Base-by-base conservation (phyloP, 2,888 invertebrate genomes). In the Drosophila pseudotakahashii region DNA sequence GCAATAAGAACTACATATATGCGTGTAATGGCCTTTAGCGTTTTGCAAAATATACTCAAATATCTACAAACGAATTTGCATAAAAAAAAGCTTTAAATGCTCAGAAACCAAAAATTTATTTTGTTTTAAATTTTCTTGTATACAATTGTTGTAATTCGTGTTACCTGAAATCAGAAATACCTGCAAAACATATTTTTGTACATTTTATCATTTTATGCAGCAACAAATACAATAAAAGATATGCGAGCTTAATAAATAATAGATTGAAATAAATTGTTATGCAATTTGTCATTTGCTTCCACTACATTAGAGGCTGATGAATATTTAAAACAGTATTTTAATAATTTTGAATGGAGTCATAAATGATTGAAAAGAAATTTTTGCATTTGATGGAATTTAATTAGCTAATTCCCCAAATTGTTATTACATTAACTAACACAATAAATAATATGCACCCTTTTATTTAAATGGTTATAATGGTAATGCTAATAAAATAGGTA, bases 21-120 rank as follows among this genome's bases (percentile, higher is more conserved):
- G 41, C n/a, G 55, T 42, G 72, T 34, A 52, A 50, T 55, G 30
- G 41, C 62, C 50, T 36, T 13, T 9, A 45, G 62, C 39, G 5
- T 30, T 10, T 45, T 47, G 14, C 19, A 23, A 16, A 63, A 59
- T 19, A 3, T 32, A 32, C 19, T 10, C 6, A 58, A 52, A 42
- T n/a, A 4, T 23, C 19, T 4, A 19, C 1, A 16, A 13, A 23
- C 3, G 10, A 23, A 34, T 41, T 4, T 13, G 14, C 5, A 34
- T 11, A 10, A 11, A 32, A 11, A 37, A 41, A 14, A 11, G 2
- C n/a, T 30, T 30, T 14, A n/a, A 14, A 30, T 30, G 26, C 9
- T 1, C 19, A 11, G 10, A 36, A 36, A 36, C 32, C 23, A 3
- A 14, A 41, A 30, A n/a, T 57, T 3, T 19, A 26, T 30, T 57